Evolutionary conservation across 64 coral and sea anemone genomes (phyloP).

Genomic region (Stichodactyla helianthus): DNA sequence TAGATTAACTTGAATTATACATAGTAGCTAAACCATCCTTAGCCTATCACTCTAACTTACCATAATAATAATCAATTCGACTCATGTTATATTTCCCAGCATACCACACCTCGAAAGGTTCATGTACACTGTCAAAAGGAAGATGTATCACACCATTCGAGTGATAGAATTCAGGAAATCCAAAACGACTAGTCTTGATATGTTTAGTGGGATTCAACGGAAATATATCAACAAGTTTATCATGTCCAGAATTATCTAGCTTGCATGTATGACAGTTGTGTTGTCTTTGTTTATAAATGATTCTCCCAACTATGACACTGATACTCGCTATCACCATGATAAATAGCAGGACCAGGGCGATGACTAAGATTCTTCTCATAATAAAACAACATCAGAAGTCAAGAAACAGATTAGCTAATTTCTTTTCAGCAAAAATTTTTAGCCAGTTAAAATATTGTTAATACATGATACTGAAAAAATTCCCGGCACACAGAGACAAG

Average conservation of each 20-base stretch:
- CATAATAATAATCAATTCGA: slow-evolving; percentile 83
- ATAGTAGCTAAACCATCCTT: no score
- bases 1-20: no score
- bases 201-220: background rate
- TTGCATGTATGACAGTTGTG: background rate
- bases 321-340: background rate
- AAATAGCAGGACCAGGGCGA: background rate
- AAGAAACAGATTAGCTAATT: no score
- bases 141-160: slow-evolving; percentile 55
- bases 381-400: background rate
- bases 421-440: no score
- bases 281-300: slow-evolving; percentile 5
- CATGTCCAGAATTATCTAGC: background rate
- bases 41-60: slow-evolving; percentile 16
- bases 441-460: no score
- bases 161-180: slow-evolving; percentile 50
- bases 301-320: background rate
- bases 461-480: no score
- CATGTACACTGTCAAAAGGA: slow-evolving; percentile 57
- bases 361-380: background rate
- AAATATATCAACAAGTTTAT: background rate
- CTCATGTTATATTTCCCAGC: slow-evolving; percentile 62
- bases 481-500: no score
- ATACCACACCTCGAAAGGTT: slow-evolving; percentile 80
- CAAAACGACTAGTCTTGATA: background rate